phyloP scores from a whole-genome alignment of 2,113 vertebrate genomes.

The Neoarius graeffei region DNA sequence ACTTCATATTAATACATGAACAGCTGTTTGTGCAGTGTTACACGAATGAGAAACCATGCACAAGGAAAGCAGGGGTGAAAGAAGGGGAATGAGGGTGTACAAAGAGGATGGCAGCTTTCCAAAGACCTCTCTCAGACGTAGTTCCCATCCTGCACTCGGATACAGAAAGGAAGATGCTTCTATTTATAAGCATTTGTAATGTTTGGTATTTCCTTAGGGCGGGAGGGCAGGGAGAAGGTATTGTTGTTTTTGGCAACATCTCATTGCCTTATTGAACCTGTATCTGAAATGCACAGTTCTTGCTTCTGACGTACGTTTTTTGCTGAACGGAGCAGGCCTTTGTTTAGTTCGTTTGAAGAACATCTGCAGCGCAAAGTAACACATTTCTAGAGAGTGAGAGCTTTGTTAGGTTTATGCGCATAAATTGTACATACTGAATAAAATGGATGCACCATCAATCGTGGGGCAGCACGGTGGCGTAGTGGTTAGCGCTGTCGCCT shows the following conservation, averaged over 20 bases:
- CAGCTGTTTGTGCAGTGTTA: constrained; percentile 48
- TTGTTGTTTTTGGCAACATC: constrained; percentile 73
- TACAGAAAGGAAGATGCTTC: constrained; percentile 66
- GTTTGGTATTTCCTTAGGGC: constrained; percentile 76
- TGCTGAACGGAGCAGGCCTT: constrained; percentile 40
- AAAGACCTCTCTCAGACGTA: constrained; percentile 50
- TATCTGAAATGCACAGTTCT: constrained; percentile 62
- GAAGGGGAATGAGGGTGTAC: neutral
- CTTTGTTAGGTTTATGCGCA: neutral
- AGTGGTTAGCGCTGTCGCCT: too few species aligned
- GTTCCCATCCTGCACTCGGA: constrained; percentile 65
- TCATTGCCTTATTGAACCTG: constrained; percentile 56
- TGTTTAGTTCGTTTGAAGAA: constrained; percentile 38
- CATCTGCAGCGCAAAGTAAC: constrained; percentile 5
- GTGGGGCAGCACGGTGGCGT: too few species aligned
- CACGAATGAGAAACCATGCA: constrained; percentile 36
- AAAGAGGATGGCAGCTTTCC: constrained; percentile 33
- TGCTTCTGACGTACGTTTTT: constrained; percentile 51
- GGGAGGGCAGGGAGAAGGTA: constrained; percentile 56
- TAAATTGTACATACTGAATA: neutral
- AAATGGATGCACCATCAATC: neutral
- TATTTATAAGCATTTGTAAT: constrained; percentile 74
- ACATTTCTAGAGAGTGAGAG: neutral
- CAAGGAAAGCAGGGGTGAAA: constrained; percentile 16
- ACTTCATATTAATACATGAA: constrained; percentile 46